Conservation (phyloP, 2,888 invertebrate species). For the Apomyelois bistriatella region DNA sequence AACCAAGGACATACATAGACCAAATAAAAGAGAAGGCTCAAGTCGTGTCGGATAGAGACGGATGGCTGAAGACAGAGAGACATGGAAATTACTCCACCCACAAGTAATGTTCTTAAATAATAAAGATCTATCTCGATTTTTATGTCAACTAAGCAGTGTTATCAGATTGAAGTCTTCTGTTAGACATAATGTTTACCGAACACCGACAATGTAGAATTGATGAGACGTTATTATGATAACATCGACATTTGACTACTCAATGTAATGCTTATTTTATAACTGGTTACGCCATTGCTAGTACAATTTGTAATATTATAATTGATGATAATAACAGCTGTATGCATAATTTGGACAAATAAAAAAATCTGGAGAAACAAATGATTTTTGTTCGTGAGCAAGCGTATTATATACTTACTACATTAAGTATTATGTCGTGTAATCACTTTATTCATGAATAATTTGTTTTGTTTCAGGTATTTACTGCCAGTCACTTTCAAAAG, state of each 20-base stretch:
- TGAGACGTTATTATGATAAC: too few species aligned
- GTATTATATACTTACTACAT: not conserved
- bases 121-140: too few species aligned
- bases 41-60: too few species aligned
- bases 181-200: too few species aligned
- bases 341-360: not conserved
- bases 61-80: too few species aligned
- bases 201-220: too few species aligned
- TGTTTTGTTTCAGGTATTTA: slow-evolving; percentile 6
- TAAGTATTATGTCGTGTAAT: not conserved
- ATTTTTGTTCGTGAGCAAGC: slow-evolving; percentile 5
- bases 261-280: not conserved
- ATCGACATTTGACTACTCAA: not conserved
- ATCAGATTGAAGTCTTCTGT: too few species aligned
- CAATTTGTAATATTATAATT: not conserved
- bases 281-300: not conserved
- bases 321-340: not conserved
- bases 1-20: too few species aligned
- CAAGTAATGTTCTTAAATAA: too few species aligned
- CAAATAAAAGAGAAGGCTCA: too few species aligned
- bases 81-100: too few species aligned
- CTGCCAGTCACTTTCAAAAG: not conserved
- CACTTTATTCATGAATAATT: not conserved
- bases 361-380: not conserved
- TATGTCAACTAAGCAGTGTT: too few species aligned